phyloP scores from a whole-genome alignment of 2,113 vertebrate species.

The Rhinopomastus cyanomelas region DNA sequence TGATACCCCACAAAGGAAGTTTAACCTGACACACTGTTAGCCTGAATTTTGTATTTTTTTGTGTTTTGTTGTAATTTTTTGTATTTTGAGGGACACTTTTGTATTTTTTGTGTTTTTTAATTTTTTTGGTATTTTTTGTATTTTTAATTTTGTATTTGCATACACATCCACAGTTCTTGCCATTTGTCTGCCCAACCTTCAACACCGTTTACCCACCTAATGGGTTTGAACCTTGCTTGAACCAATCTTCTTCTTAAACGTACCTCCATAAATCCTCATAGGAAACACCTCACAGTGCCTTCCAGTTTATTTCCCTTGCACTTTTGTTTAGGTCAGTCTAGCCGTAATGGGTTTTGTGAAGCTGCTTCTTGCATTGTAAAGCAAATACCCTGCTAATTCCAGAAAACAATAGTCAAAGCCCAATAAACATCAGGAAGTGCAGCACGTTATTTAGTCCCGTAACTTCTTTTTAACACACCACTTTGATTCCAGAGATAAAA shows the following conservation, averaged over 20 bases:
- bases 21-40: neutral
- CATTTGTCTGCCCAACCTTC: neutral
- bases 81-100: too few relatives aligned
- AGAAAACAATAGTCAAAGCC: slow-evolving; percentile 31
- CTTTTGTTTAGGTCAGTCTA: neutral
- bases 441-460: neutral
- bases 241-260: neutral
- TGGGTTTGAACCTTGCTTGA: neutral
- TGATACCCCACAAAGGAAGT: neutral
- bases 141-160: neutral
- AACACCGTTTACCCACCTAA: neutral
- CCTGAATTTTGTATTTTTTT: neutral
- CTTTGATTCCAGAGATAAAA: slow-evolving; percentile 77
- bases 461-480: slow-evolving; percentile 42
- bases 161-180: neutral
- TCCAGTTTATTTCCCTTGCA: neutral
- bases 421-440: slow-evolving; percentile 32
- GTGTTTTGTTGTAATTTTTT: too few relatives aligned
- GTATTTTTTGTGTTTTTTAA: too few relatives aligned
- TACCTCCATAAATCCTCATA: neutral
- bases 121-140: too few relatives aligned
- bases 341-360: neutral
- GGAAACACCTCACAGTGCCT: neutral
- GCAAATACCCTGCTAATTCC: slow-evolving; percentile 18
- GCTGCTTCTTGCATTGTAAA: slow-evolving; percentile 18